Percentiles rank a stretch among this genome's conserved stretches.
Conservation (phyloP, 1,140 invertebrate genomes). For the Anastrepha ludens region DNA sequence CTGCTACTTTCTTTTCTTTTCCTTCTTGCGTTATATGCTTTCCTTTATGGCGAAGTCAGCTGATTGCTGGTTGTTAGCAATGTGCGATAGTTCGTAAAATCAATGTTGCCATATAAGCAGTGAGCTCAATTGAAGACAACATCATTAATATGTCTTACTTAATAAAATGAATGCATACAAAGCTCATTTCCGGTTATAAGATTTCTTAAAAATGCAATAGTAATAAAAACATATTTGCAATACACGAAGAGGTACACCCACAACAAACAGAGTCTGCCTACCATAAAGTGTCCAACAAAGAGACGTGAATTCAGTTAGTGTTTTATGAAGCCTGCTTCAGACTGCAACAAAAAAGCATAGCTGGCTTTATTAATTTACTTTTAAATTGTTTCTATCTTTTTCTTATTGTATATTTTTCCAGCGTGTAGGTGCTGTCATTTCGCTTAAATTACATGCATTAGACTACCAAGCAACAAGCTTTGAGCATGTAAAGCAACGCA, state of each 20-base stretch:
- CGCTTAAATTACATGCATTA: slow-evolving; percentile 28
- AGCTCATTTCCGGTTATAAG: slow-evolving; percentile 5
- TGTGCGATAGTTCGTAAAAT: too few species aligned
- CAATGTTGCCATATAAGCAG: too few species aligned
- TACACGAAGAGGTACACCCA: not conserved
- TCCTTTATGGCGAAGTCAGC: too few species aligned
- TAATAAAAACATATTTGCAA: not conserved
- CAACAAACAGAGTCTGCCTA: not conserved
- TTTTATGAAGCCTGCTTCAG: not conserved
- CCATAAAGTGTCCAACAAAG: not conserved
- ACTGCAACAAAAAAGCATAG: slow-evolving; percentile 28
- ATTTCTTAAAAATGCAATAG: not conserved
- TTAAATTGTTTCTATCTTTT: not conserved
- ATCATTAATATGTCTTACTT: not conserved
- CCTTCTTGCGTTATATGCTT: too few species aligned
- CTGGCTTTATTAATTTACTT: slow-evolving; percentile 25
- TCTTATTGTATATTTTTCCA: not conserved
- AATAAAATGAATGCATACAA: not conserved
- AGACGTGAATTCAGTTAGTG: not conserved
- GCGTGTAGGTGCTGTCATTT: slow-evolving; percentile 31
- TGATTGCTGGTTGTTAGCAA: too few species aligned
- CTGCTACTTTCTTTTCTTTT: too few species aligned
- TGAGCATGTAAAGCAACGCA: not conserved
- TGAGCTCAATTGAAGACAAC: too few species aligned
- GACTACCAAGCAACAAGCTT: not conserved